Evolutionary conservation across 2,797 vertebrate species (phyloP).

Genomic region (Mareca strepera): DNA sequence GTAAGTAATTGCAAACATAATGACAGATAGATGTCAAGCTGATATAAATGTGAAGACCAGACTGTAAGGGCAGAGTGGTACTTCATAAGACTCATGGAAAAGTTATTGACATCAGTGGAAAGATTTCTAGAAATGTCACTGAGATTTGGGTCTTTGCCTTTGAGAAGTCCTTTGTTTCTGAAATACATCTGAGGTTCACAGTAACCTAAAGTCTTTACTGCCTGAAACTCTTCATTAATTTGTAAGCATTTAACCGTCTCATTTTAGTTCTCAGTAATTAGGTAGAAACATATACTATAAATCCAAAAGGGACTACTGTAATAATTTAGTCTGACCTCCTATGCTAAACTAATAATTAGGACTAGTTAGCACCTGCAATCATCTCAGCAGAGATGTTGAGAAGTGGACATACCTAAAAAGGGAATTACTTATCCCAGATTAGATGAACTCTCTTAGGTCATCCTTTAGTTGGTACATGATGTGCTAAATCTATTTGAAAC

Average conservation of each 20-base stretch:
- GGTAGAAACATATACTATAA: background rate
- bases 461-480: background rate
- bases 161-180: background rate
- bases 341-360: background rate
- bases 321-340: background rate
- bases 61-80: background rate
- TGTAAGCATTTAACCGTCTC: background rate
- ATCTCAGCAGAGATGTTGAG: background rate
- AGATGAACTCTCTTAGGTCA: background rate
- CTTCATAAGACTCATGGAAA: background rate
- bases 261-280: background rate
- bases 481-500: conserved; percentile 16
- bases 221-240: background rate
- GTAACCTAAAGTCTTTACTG: background rate
- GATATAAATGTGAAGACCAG: background rate
- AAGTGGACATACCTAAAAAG: conserved; percentile 3
- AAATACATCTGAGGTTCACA: background rate
- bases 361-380: background rate
- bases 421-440: conserved; percentile 8
- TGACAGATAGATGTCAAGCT: background rate
- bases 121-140: background rate
- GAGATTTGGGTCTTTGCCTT: background rate
- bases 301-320: background rate
- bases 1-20: conserved; percentile 72
- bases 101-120: background rate